phyloP scores from a whole-genome alignment of 1,140 invertebrate species.

The Pogonomyrmex barbatus region DNA sequence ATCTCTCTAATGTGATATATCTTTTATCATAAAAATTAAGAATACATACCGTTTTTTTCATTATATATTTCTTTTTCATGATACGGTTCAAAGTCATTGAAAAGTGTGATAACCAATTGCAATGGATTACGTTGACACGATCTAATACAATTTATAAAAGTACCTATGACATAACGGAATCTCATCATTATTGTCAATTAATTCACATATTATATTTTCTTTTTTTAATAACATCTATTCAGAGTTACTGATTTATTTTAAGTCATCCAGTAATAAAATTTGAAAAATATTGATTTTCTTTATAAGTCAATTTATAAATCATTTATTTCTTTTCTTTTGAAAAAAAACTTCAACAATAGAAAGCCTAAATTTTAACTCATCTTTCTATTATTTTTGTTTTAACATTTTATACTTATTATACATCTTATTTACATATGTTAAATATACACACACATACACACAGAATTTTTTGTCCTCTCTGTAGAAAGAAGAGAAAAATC shows the following conservation, averaged over 20 bases:
- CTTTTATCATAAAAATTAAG: not conserved
- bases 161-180: not conserved
- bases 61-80: accelerated
- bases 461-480: not conserved
- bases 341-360: not conserved
- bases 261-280: not conserved
- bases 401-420: not conserved
- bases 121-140: not conserved
- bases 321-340: not conserved
- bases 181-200: not conserved
- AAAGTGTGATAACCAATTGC: not conserved
- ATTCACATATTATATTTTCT: not conserved
- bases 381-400: not conserved
- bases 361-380: too few species aligned
- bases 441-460: not conserved
- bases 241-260: not conserved
- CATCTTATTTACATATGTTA: not conserved
- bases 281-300: not conserved
- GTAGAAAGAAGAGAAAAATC: not conserved
- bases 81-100: not conserved
- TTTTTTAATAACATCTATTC: not conserved
- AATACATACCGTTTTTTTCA: not conserved
- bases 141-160: not conserved
- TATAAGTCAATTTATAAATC: not conserved
- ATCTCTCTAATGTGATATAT: constrained; percentile 23